Evolutionary conservation across 2,888 invertebrate species (phyloP), one percentile per base, ranked within the genome.

Genomic region (Corbicula japonica): DNA sequence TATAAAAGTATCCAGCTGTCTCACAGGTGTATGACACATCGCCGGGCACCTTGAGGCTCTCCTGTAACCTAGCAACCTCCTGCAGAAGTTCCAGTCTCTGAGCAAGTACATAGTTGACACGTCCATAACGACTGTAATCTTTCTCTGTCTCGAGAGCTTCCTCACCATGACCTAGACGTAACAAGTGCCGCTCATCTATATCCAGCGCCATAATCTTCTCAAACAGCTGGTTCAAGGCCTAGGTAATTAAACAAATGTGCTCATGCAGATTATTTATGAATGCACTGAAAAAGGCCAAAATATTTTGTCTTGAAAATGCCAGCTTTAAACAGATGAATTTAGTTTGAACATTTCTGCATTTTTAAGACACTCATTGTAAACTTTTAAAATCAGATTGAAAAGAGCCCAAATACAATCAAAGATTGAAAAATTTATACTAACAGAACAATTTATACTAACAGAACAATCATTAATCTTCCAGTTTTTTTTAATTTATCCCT

Each of bases 161-260:
- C 93, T 99, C 99, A 18, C 99, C 99, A 90, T 99, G 99, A 90
- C 99, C 99, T 74, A 99, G 95, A 96, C 99, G 98, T 74, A 99
- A 94, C 82, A 99, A 94, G 95, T 99, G 99, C 0, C 99, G 94
- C 93, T 99, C 99, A 90, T 99, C 99, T 41, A 99, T 98, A 92
- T 99, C 99, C 76, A 99, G 94, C 1, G 97, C 97, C 94, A 99
- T 99, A 86, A 99, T 99, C 94, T 99, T 99, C 94, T 99, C 99
- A 94, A 99, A 99, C 78, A 99, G 95, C 94, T 99, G 99, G 95
- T 99, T 99, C 61, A 99, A 95, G 0, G 99, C 99, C 94, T 94
- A 35, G 23, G 35, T 21, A 35, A 38, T 5, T 1, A 83, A 2
- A 63, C 23, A 41, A 28, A 62, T 0, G 35, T 8, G 12, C 3